Percentiles rank a stretch among this genome's conserved stretches.
Evolutionary conservation across 2,113 vertebrate species (phyloP).

Genomic region (Dipodomys stephensi): DNA sequence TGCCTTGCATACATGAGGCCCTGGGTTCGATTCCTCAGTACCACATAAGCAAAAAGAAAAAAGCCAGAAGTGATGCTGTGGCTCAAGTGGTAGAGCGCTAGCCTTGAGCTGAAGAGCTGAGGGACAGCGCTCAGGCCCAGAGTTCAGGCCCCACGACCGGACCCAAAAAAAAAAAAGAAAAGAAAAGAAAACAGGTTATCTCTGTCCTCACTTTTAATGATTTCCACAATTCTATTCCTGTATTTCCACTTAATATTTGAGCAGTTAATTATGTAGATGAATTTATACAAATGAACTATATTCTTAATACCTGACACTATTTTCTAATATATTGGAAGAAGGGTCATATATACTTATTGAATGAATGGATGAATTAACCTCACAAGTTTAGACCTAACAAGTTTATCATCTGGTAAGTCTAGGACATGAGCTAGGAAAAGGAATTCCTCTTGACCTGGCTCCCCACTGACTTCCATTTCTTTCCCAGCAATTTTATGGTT

Average conservation of each 20-base stretch:
- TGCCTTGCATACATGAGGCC: too few species aligned
- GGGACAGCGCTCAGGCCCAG: too few species aligned
- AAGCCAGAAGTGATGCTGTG: too few species aligned
- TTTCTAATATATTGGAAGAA: background rate
- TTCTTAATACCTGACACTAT: background rate
- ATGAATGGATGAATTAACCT: constrained; percentile 19
- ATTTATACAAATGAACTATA: background rate
- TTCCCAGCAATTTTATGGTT: background rate
- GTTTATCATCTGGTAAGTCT: background rate
- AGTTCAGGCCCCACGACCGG: too few species aligned
- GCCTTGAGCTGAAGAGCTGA: too few species aligned
- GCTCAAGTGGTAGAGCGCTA: too few species aligned
- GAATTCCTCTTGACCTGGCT: constrained; percentile 13
- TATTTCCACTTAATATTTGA: constrained; percentile 52
- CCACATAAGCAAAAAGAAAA: too few species aligned
- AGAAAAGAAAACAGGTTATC: background rate
- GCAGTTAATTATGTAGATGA: constrained; percentile 31
- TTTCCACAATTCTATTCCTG: constrained; percentile 14
- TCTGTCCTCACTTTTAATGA: constrained; percentile 24
- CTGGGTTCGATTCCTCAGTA: too few species aligned
- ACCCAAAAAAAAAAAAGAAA: too few species aligned
- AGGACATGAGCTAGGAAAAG: background rate
- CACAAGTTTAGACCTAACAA: background rate
- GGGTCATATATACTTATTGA: constrained; percentile 26
- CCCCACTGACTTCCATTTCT: constrained; percentile 18